Evolutionary conservation across 2,797 vertebrate genomes (phyloP), one percentile per base, ranked within the genome.

Genomic region (Orientallactaga sibirica): DNA sequence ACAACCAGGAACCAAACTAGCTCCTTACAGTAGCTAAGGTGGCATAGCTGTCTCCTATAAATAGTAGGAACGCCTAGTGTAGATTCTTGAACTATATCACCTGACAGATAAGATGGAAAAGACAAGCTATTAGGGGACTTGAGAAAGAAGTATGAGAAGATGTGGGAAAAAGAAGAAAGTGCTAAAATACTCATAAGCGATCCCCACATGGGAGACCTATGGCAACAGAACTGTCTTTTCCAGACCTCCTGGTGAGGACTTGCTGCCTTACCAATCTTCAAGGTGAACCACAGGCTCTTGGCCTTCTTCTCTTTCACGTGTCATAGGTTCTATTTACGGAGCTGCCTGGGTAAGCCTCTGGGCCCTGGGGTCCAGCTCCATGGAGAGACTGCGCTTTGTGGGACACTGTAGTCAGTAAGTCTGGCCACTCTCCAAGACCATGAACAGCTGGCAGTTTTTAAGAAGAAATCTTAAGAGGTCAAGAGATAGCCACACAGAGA

Each of bases 311-410:
- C 7, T 73, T 84, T 33, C 86, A 71, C 6, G 55, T 52, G n/a
- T 48, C 43, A 20, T 88, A n/a, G 79, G 76, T 15, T 95, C 97
- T 98, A 98, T 98, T 98, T 98, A 91, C 94, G 94, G 98, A 95
- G 91, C 90, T 29, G 92, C 68, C 67, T 1, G 0, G 71, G 73
- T 86, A 33, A 89, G 95, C 92, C 55, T 66, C 84, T 91, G 86
- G 37, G 66, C 75, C 92, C 71, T 27, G 88, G 96, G 94, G 95
- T 95, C 96, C 20, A 41, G 90, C 73, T 94, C 83, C 96, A 97
- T 92, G 91, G 94, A 96, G 97, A 96, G 96, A 96, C 90, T 14
- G 73, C 96, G 73, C 96, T 93, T 37, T 82, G 1, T 88, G 96
- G 94, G 95, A 94, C 0, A 0, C 84, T 79, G 0, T 95, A 0